phyloP scores from a whole-genome alignment of 2,888 invertebrate genomes.

The Tipula unca region DNA sequence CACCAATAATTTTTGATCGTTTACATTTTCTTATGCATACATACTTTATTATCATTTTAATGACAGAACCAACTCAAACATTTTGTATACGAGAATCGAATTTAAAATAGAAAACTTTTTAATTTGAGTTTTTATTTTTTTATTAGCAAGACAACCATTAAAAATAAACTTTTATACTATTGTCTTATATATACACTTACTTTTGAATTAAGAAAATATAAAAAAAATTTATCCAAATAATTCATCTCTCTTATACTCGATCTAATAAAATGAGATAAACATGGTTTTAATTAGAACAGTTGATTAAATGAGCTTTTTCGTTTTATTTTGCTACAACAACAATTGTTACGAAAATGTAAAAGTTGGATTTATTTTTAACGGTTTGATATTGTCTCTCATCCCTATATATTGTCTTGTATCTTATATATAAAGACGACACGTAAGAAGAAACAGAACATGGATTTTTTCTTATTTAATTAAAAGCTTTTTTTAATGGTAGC shows the following conservation, averaged over 20 bases:
- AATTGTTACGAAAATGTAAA: not conserved
- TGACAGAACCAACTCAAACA: not conserved
- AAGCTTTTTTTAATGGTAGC: not conserved
- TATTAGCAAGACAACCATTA: not conserved
- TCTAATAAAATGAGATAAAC: not conserved
- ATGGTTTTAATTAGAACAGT: not conserved
- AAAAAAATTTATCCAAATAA: not conserved
- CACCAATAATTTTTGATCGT: not conserved
- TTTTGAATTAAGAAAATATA: not conserved
- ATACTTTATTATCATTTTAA: not conserved
- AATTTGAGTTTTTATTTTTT: not conserved
- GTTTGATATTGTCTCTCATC: not conserved
- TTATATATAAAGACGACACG: not conserved
- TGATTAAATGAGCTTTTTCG: not conserved
- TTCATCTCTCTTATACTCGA: not conserved
- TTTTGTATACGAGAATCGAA: not conserved
- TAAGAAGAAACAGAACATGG: not conserved
- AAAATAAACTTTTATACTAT: not conserved
- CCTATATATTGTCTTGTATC: not conserved
- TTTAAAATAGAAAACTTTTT: not conserved
- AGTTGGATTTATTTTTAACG: not conserved
- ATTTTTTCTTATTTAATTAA: not conserved
- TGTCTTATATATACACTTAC: not conserved
- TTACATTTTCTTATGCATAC: not conserved
- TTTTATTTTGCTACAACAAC: not conserved